These are phyloP conservation scores for Smutsia gigantea DNA, from an alignment of 2,797 vertebrate genomes.

Conservation along the genomic window DNA sequence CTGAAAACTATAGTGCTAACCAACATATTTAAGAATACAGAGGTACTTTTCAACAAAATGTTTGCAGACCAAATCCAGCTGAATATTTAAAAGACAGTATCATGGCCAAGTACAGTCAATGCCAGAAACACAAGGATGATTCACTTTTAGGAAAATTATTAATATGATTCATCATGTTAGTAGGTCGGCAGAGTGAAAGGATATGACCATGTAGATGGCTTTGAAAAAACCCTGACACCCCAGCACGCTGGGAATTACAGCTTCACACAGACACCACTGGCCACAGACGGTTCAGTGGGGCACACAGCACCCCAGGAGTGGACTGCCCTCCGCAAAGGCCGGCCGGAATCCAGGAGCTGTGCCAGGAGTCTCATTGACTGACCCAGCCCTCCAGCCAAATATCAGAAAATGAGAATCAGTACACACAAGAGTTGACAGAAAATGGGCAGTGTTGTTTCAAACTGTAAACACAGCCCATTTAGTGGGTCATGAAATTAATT, in stretches of 20 bases:
- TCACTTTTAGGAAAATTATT: background rate
- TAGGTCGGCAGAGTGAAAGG: background rate
- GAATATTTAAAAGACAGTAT: constrained; percentile 18
- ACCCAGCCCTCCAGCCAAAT: background rate
- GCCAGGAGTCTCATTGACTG: background rate
- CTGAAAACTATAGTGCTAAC: background rate
- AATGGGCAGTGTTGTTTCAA: background rate
- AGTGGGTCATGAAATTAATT: background rate
- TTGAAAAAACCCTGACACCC: background rate
- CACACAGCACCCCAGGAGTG: background rate
- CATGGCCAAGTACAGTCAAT: constrained; percentile 21
- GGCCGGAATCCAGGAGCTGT: background rate
- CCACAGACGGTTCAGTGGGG: background rate
- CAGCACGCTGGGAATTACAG: background rate
- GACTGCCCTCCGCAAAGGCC: background rate
- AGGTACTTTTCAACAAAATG: constrained; percentile 37
- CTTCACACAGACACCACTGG: background rate
- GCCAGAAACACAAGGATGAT: constrained; percentile 32
- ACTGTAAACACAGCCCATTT: background rate
- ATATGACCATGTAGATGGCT: background rate
- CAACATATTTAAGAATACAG: constrained; percentile 10
- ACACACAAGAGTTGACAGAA: background rate
- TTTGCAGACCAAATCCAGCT: constrained; percentile 53
- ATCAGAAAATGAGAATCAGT: background rate
- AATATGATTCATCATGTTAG: background rate